phyloP scores from a whole-genome alignment of 2,888 invertebrate genomes.

The Pocota personata region DNA sequence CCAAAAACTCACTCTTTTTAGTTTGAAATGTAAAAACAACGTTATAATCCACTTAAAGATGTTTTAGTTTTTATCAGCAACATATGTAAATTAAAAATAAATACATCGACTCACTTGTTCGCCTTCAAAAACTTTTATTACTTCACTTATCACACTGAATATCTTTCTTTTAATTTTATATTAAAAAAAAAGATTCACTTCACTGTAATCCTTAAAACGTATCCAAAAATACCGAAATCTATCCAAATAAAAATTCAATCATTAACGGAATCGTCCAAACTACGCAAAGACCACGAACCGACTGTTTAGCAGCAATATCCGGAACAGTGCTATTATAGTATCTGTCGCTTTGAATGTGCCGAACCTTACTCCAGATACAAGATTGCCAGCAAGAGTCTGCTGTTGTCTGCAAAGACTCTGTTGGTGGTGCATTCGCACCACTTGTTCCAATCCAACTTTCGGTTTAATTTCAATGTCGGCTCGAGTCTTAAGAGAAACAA shows the following conservation, averaged over 20 bases:
- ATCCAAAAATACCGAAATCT: constrained; percentile 15
- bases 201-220: constrained; percentile 28
- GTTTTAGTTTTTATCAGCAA: background rate
- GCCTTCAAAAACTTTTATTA: background rate
- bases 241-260: background rate
- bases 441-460: constrained; percentile 50
- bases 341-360: constrained; percentile 31
- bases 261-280: constrained; percentile 30
- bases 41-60: background rate
- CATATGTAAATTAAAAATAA: background rate
- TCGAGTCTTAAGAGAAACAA: constrained; percentile 34
- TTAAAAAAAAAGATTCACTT: background rate
- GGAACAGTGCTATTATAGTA: constrained; percentile 47
- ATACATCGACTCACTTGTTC: constrained; percentile 25
- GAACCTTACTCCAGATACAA: constrained; percentile 36
- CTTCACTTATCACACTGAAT: constrained; percentile 1
- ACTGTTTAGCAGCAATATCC: constrained; percentile 58
- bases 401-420: no score
- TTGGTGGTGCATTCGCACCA: constrained; percentile 40
- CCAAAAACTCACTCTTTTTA: background rate
- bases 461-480: constrained; percentile 57
- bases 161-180: background rate
- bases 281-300: constrained; percentile 45
- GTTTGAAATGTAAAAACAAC: background rate
- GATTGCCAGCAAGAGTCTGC: background rate